These are phyloP conservation scores for Drosophila tristis DNA, from an alignment of 1,140 invertebrate species.

Conservation along the genomic window DNA sequence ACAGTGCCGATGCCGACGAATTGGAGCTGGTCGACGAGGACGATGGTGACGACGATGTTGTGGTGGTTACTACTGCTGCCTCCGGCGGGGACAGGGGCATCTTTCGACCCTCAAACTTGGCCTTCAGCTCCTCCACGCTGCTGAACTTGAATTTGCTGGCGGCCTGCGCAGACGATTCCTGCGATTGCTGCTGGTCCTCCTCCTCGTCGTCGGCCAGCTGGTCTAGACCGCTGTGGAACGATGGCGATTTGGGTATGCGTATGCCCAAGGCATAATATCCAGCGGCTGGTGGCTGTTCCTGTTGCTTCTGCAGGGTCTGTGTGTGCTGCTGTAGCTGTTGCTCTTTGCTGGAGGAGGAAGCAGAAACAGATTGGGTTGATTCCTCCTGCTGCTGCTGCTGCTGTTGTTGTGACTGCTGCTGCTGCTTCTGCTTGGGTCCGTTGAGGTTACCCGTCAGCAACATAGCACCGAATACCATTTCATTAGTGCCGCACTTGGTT, in stretches of 20 bases:
- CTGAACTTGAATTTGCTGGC: constrained; percentile 69
- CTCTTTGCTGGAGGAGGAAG: neutral
- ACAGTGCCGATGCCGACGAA: constrained; percentile 68
- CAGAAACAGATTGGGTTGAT: constrained; percentile 2
- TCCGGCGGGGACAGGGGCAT: constrained; percentile 74
- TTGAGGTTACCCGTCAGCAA: constrained; percentile 79
- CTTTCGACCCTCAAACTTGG: constrained; percentile 76
- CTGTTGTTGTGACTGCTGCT: constrained; percentile 49
- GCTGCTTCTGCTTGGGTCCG: constrained; percentile 64
- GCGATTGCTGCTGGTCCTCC: constrained; percentile 13
- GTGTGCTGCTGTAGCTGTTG: constrained; percentile 12
- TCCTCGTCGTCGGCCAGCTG: constrained; percentile 87
- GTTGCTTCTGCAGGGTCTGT: constrained; percentile 22
- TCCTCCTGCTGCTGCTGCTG: constrained; percentile 21
- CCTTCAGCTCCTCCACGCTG: constrained; percentile 79
- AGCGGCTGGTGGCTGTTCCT: constrained; percentile 29
- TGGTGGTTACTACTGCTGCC: constrained; percentile 37
- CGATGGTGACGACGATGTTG: constrained; percentile 69
- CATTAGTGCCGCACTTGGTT: constrained; percentile 73
- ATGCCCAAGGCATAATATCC: constrained; percentile 80
- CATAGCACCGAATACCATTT: constrained; percentile 84
- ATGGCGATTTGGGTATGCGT: constrained; percentile 92
- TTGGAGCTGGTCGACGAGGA: constrained; percentile 75
- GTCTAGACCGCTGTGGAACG: constrained; percentile 92
- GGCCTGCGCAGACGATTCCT: constrained; percentile 5